Base-by-base conservation (phyloP, 1,140 invertebrate genomes). In the Arion vulgaris region DNA sequence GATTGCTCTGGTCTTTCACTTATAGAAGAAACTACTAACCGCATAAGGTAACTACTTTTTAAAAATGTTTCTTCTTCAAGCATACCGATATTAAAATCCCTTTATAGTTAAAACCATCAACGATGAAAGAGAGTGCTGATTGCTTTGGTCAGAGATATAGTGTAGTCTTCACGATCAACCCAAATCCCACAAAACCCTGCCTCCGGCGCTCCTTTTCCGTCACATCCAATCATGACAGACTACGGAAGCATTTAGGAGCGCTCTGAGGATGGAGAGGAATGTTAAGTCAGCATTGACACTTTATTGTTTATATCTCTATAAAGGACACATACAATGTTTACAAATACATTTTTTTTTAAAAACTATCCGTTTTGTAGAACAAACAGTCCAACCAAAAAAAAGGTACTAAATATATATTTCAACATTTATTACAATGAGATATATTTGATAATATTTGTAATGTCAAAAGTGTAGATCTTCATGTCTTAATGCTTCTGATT, bases 201-300 rank as follows among this genome's bases (percentile, higher is more conserved):
- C 17, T 72, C 36, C 9, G 23, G 71, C 71, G 38, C 34, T 72
- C 71, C 71, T 41, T 2, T 41, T 41, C 36, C 71, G 5, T n/a
- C 71, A 45, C 23, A 7, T 72, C 71, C 71, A 11, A 41, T 72
- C 71, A 72, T 41, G 71, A 39, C 71, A 26, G 41, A 72, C 36
- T 72, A n/a, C 41, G 7, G 36, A 72, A 72, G 41, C 36, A n/a
- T 41, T 72, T 41, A 38, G 71, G 38, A 72, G 38, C 34, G 71
- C 71, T 72, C 71, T 72, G 71, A 72, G 71, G 26, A 72, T 41
- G 71, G 71, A 72, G 36, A 72, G 23, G n/a, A 72, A 72, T 26
- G 38, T 7, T 41, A 19, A 38, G 26, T 72, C 34, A 72, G 41
- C 11, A n/a, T 11, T 9, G 41, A n/a, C 53, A 57, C 53, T 57